A percentile compares a stretch with the other conserved stretches of the same genome.
These are phyloP conservation scores for Drosophila asahinai DNA, from an alignment of 1,140 invertebrate species.

Conservation along the genomic window DNA sequence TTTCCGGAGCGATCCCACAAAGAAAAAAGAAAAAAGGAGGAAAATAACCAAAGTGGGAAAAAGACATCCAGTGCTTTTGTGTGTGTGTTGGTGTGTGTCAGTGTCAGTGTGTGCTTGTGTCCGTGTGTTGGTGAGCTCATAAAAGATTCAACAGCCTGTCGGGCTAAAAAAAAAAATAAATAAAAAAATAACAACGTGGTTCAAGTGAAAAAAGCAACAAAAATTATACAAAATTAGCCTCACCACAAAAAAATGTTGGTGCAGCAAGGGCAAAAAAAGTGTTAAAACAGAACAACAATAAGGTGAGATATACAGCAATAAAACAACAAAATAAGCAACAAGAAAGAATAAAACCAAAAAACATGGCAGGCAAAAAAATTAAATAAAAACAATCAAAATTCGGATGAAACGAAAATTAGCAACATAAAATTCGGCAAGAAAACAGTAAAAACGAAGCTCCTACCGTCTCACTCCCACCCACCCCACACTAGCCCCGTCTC, in stretches of 20 bases:
- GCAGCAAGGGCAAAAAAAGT: constrained; percentile 11
- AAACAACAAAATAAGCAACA: background rate
- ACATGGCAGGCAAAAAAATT: background rate
- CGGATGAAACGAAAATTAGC: constrained; percentile 37
- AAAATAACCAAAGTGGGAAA: constrained; percentile 57
- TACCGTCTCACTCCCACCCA: background rate
- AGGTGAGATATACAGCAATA: constrained; percentile 10
- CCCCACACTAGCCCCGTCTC: background rate
- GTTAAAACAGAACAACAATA: constrained; percentile 24
- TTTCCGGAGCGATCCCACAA: constrained; percentile 21
- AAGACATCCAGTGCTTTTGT: constrained; percentile 32
- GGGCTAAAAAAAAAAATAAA: constrained; percentile 50
- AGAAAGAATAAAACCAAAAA: constrained; percentile 1
- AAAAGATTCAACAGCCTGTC: constrained; percentile 77
- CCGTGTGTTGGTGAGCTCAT: constrained; percentile 50
- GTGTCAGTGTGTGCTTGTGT: constrained; percentile 28
- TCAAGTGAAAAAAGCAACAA: constrained; percentile 6
- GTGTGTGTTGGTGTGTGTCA: constrained; percentile 8
- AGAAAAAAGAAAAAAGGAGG: constrained; percentile 25
- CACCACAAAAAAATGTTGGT: constrained; percentile 36
- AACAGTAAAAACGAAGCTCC: constrained; percentile 34
- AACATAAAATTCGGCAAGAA: constrained; percentile 29
- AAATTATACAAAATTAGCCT: constrained; percentile 45
- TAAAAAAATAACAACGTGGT: constrained; percentile 45
- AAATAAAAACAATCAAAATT: constrained; percentile 38